phyloP scores from a whole-genome alignment of 53 echinoderm and acorn worm species.

The Stichopus horrens region DNA sequence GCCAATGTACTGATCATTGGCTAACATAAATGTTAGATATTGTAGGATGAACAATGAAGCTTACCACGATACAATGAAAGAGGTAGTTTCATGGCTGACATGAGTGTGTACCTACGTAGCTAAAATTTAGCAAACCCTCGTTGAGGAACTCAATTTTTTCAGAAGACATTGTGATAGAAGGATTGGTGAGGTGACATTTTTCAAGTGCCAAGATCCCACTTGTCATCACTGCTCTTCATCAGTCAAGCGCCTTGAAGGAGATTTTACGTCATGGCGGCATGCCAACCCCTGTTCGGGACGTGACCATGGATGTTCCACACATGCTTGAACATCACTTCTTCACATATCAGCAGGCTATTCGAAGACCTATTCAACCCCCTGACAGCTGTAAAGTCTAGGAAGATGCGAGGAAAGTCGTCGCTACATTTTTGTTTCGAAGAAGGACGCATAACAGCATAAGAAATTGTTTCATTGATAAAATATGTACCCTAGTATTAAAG shows the following conservation, averaged over 20 bases:
- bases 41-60: too few relatives aligned
- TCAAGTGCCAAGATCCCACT: not conserved
- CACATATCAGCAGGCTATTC: constrained; percentile 1
- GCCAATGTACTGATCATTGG: too few relatives aligned
- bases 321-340: not conserved
- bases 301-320: not conserved
- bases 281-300: constrained; percentile 11
- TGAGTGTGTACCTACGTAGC: too few relatives aligned
- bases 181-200: not conserved
- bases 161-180: not conserved
- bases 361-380: not conserved
- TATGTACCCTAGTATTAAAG: not conserved
- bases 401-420: not conserved
- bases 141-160: not conserved
- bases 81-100: too few relatives aligned
- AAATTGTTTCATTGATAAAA: not conserved
- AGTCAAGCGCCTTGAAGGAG: not conserved
- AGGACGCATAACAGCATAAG: not conserved
- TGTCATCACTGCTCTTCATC: not conserved
- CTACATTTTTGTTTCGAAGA: constrained; percentile 7
- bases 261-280: not conserved
- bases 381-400: constrained; percentile 6
- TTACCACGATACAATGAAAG: too few relatives aligned
- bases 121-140: not conserved
- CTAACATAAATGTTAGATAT: too few relatives aligned